Evolutionary conservation across 92 coral and sea anemone genomes (phyloP).

Genomic region (Nematostella vectensis): DNA sequence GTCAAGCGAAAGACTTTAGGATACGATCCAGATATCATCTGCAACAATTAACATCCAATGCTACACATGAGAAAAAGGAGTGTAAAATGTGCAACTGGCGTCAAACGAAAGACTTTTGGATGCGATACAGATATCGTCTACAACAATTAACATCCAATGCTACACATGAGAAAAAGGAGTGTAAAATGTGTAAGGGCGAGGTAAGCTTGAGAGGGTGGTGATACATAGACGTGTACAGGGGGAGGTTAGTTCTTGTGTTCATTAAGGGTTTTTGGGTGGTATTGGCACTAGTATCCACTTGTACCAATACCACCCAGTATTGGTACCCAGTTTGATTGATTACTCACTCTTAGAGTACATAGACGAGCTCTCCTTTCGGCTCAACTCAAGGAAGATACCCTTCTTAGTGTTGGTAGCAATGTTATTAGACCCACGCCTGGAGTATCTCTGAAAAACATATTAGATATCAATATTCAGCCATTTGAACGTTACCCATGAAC

Average conservation of each 20-base stretch:
- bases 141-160: not conserved
- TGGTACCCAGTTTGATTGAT: too few relatives aligned
- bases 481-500: too few relatives aligned
- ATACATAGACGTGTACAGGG: too few relatives aligned
- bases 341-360: constrained; percentile 89
- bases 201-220: too few relatives aligned
- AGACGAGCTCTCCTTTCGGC: constrained; percentile 69
- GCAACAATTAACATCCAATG: not conserved
- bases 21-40: constrained; percentile 96
- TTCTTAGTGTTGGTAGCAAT: constrained; percentile 26
- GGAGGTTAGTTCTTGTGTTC: too few relatives aligned
- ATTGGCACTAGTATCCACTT: too few relatives aligned
- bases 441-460: constrained; percentile 23
- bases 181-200: constrained; percentile 58
- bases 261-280: too few relatives aligned
- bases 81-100: constrained; percentile 47
- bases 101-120: constrained; percentile 65
- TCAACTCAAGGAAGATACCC: constrained; percentile 53
- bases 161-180: too few relatives aligned
- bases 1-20: constrained; percentile 57
- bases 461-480: too few relatives aligned
- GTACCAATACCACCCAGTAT: too few relatives aligned
- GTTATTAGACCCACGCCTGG: constrained; percentile 11
- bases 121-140: constrained; percentile 93
- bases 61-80: too few relatives aligned